Evolutionary conservation across 2,797 vertebrate species (phyloP), one percentile per base, ranked within the genome.

Genomic region (Acanthopagrus latus): DNA sequence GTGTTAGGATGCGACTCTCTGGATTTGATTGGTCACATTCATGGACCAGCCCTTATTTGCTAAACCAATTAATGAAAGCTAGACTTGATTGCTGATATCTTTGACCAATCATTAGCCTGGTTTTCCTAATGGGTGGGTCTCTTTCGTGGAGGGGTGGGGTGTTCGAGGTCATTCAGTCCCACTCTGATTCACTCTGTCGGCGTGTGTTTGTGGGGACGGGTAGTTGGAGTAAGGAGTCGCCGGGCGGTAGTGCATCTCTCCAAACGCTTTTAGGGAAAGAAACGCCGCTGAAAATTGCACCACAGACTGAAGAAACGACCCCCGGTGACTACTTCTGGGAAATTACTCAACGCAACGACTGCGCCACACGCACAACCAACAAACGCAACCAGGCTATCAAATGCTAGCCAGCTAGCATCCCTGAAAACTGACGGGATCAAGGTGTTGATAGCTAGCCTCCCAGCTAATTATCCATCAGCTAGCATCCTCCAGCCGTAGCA

Each of bases 101-200:
- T 47, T 1, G 13, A 7, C 93, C 91, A 95, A 92, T 95, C 18
- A 67, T 0, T 51, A n/a, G 0, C 2, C 12, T 0, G 2, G 0
- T 0, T 65, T 62, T 7, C 0, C 5, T 3, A 43, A 2, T 38
- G 47, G 94, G 94, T 71, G 92, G 88, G 68, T 29, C 66, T 76
- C 75, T 2, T 27, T 44, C 47, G 6, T 20, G 16, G 76, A 93
- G 92, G 94, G 95, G 95, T 89, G 95, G 93, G 91, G 84, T 93
- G 87, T 94, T 86, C 52, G 91, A 93, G 95, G 94, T 96, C 95
- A 96, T 95, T 95, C 95, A 94, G 93, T 88, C 85, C 85, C 94
- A 86, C 85, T 82, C 91, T 76, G 89, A 92, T 93, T 94, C 94
- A 95, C 93, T 96, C 93, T 77, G 84, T 92, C 94, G 91, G 94